These are phyloP conservation scores for Cyphomyrmex costatus DNA, from an alignment of 1,140 invertebrate genomes.

Conservation along the genomic window DNA sequence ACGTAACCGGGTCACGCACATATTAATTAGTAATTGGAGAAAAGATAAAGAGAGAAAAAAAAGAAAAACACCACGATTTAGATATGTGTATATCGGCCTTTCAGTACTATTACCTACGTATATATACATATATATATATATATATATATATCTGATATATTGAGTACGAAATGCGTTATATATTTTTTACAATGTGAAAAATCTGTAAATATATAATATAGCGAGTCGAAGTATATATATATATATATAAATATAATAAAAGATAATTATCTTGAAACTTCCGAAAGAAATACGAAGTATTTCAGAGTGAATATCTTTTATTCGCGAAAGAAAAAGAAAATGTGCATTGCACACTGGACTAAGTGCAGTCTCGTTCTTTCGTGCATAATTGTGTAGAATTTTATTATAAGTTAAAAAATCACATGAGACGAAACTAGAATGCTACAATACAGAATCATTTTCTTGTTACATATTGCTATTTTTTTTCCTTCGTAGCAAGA, in stretches of 20 bases:
- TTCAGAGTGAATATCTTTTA: constrained; percentile 71
- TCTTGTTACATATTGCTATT: constrained; percentile 48
- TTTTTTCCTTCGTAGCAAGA: constrained; percentile 3
- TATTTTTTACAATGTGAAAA: constrained; percentile 87
- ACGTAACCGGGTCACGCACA: constrained; percentile 36
- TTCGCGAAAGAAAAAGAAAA: constrained; percentile 78
- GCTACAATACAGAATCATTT: constrained; percentile 39
- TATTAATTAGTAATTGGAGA: constrained; percentile 46
- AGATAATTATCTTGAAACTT: constrained; percentile 76
- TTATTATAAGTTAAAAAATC: constrained; percentile 50
- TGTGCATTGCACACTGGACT: constrained; percentile 74
- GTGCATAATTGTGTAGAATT: constrained; percentile 27
- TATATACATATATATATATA: constrained; percentile 31
- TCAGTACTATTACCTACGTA: constrained; percentile 86
- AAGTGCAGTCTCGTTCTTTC: constrained; percentile 48
- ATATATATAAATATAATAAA: constrained; percentile 79
- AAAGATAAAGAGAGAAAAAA: constrained; percentile 56
- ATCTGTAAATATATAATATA: constrained; percentile 85
- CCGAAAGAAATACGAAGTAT: constrained; percentile 56
- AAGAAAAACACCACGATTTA: constrained; percentile 83
- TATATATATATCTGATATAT: constrained; percentile 79
- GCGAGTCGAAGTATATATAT: constrained; percentile 83
- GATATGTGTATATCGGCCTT: constrained; percentile 84
- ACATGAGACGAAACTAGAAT: constrained; percentile 64
- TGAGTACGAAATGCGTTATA: constrained; percentile 86